Base-by-base conservation (phyloP, 2,888 invertebrate genomes). In the Caenorhabditis macrosperma region DNA sequence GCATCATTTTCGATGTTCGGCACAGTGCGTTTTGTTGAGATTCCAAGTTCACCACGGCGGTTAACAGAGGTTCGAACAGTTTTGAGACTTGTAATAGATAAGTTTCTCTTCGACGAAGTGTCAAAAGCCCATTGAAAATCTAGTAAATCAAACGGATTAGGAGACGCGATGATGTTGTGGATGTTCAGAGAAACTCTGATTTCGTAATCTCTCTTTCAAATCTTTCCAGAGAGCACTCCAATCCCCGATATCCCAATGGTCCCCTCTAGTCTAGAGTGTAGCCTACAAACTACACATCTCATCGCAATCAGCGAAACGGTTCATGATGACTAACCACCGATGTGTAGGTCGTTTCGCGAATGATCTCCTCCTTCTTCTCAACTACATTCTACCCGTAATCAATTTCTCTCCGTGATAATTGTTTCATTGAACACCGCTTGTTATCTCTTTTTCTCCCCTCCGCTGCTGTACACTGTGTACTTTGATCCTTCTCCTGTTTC, bases 401-500 rank as follows among this genome's bases (percentile, higher is more conserved):
- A 17, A 4, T 35, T 33, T 5, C 35, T 20, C 33, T 33, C 30
- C 54, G 15, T 17, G 44, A 44, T 44, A 4, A 44, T 44, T 44
- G 44, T 44, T 44, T 44, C 44, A 17, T 17, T 44, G 44, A 44
- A 44, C 44, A 44, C 44, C 20, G n/a, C 17, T 10, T 17, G 17
- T 44, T 44, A 44, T 44, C 44, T 44, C 28, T 44, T 26, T 38
- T 44, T 60, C 10, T 61, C 17, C 4, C 28, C 33, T 30, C 28
- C 26, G 1, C 10, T n/a, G n/a, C n/a, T 1, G 20, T 33, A 57
- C 57, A 57, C 33, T 38, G 38, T 17, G 44, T 44, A 44, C 59
- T 59, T 24, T 59, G 59, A 24, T 59, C 59, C 22, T 50, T n/a
- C n/a, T n/a, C n/a, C n/a, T n/a, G n/a, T 50, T 17, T 20, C 22